Base-by-base conservation (phyloP, 2,888 invertebrate genomes). In the Trachelus tabidus region DNA sequence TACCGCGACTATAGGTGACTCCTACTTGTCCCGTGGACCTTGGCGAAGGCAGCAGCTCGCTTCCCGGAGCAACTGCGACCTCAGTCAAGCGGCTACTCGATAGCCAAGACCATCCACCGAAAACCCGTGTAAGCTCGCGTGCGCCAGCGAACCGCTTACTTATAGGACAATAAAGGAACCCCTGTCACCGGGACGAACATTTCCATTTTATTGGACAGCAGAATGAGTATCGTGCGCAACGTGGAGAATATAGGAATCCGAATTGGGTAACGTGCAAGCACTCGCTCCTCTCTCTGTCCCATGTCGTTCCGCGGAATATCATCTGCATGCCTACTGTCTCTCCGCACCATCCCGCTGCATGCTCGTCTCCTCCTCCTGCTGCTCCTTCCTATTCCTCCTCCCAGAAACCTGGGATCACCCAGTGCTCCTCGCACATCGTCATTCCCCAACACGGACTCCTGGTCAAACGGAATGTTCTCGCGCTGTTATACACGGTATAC, bases 191-290 rank as follows among this genome's bases (percentile, higher is more conserved):
- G 76, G 81, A 79, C 81, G 86, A 85, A 89, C 88, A 90, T 90
- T 90, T 90, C 89, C 90, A 90, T 90, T 90, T 90, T 90, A 90
- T 90, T 90, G 90, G 89, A 90, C 88, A 86, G 40, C 77, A 35
- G 77, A 87, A 85, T 83, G 86, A 79, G 85, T 86, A 84, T 82
- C 85, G 83, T 83, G 82, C 83, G 81, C 81, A 82, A 79, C 82
- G 79, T 81, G 75, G 77, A 81, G 77, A 87, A 81, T 85, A 85
- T 86, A 85, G 89, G 87, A 89, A 89, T 90, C 88, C 86, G 87
- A 90, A 90, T 88, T 89, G 87, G 86, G 85, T 85, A 86, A 89
- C 87, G 86, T 86, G 87, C 85, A 85, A 83, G 84, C 85, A 87
- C 85, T 83, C 83, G 79, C 79, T 77, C 69, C 76, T 77, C 73